Evolutionary conservation across 2,113 vertebrate species (phyloP).

Genomic region (Poeciliopsis retropinna): DNA sequence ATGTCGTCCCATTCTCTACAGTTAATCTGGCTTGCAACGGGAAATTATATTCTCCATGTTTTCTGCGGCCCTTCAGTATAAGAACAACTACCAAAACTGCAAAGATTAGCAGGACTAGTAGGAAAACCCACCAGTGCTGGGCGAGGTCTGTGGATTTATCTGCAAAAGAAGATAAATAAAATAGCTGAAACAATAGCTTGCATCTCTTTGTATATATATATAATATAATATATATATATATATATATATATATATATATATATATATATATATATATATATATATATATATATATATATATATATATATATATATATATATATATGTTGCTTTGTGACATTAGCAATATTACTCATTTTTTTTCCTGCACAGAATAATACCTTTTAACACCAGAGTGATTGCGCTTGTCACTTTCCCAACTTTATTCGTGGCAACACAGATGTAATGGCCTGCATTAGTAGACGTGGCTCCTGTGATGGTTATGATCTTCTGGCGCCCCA

Average conservation of each 20-base stretch:
- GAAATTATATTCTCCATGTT: conserved; percentile 34
- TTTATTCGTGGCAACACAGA: conserved; percentile 69
- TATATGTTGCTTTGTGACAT: no score
- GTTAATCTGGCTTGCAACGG: conserved; percentile 4
- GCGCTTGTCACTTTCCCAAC: conserved; percentile 33
- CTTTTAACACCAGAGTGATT: conserved; percentile 42
- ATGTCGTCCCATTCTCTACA: background rate
- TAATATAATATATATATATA: no score
- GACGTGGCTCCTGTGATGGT: conserved; percentile 58
- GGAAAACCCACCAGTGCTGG: background rate
- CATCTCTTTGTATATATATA: background rate
- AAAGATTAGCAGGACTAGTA: rapidly evolving
- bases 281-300: background rate
- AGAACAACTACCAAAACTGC: rapidly evolving
- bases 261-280: no score
- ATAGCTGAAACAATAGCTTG: background rate
- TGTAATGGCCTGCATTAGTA: conserved; percentile 57
- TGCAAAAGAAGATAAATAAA: conserved; percentile 29
- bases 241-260: no score
- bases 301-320: no score
- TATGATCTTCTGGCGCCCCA: conserved; percentile 31
- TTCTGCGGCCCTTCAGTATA: background rate
- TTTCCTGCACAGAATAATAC: conserved; percentile 32
- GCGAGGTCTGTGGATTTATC: background rate
- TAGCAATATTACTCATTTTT: background rate